phyloP scores from a whole-genome alignment of 1,140 invertebrate genomes.

The Zaprionus kolodkinae region DNA sequence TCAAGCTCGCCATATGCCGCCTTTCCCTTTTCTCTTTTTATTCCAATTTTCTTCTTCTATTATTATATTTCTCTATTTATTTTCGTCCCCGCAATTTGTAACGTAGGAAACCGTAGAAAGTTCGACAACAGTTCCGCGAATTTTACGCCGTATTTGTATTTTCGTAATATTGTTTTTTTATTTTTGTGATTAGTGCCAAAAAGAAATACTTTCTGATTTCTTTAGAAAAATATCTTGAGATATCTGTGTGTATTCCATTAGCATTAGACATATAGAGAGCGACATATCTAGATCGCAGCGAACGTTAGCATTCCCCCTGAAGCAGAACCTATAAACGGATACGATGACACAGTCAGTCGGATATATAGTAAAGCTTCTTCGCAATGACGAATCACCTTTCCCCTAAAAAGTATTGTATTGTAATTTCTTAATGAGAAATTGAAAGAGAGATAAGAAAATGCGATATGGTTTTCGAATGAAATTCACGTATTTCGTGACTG shows the following conservation, averaged over 20 bases:
- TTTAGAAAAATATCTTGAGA: background rate
- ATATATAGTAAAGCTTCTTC: background rate
- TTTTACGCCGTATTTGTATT: conserved; percentile 5
- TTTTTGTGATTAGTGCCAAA: conserved; percentile 19
- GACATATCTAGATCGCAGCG: background rate
- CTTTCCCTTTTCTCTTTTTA: background rate
- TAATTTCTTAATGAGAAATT: background rate
- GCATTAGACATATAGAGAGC: background rate
- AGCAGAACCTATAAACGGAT: background rate
- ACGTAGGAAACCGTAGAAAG: background rate
- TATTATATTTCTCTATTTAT: background rate
- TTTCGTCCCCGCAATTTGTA: background rate
- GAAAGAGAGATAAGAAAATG: background rate
- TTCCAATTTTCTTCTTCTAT: background rate
- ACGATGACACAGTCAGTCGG: background rate
- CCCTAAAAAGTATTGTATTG: background rate
- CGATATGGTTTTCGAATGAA: background rate
- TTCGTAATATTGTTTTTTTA: conserved; percentile 14
- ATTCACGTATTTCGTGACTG: background rate
- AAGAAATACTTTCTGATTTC: conserved; percentile 2
- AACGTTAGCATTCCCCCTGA: background rate
- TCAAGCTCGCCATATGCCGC: conserved; percentile 4
- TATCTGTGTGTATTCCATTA: background rate
- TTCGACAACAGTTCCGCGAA: conserved; percentile 6
- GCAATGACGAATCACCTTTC: background rate